A percentile compares a stretch with the other conserved stretches of the same genome.
phyloP scores from a whole-genome alignment of 2,888 invertebrate genomes.

The Tribolium freemani region DNA sequence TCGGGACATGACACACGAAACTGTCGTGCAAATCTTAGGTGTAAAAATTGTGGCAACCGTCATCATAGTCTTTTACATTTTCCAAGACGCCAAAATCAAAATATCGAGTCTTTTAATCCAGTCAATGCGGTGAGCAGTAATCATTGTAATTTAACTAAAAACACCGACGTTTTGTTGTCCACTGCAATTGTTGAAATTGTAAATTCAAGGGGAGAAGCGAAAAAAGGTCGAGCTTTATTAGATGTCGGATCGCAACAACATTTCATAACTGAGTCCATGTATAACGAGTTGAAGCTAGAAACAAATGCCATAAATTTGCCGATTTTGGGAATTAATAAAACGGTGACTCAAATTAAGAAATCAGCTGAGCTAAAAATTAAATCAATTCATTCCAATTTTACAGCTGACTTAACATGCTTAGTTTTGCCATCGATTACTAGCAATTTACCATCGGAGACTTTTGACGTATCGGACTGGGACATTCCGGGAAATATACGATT shows the following conservation, averaged over 20 bases:
- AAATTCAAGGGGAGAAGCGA: too few species aligned
- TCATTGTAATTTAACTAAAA: too few species aligned
- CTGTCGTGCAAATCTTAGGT: too few species aligned
- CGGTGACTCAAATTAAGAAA: neutral
- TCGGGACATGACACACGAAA: neutral
- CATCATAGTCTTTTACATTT: too few species aligned
- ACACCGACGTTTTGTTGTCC: too few species aligned
- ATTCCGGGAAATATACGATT: neutral
- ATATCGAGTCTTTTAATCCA: too few species aligned
- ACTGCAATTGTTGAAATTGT: too few species aligned
- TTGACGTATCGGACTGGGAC: neutral
- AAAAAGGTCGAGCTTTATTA: neutral
- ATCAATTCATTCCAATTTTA: neutral
- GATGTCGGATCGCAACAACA: neutral
- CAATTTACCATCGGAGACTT: neutral
- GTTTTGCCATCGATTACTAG: neutral
- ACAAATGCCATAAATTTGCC: neutral
- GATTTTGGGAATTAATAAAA: neutral
- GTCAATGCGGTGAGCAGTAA: too few species aligned
- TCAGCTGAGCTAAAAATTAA: neutral
- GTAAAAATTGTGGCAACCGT: too few species aligned
- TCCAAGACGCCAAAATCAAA: too few species aligned
- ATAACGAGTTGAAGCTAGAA: neutral
- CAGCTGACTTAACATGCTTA: neutral
- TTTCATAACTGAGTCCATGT: neutral